phyloP scores from a whole-genome alignment of 37 sponge, comb jelly and placozoan genomes.

The Lycopodina hypogea region DNA sequence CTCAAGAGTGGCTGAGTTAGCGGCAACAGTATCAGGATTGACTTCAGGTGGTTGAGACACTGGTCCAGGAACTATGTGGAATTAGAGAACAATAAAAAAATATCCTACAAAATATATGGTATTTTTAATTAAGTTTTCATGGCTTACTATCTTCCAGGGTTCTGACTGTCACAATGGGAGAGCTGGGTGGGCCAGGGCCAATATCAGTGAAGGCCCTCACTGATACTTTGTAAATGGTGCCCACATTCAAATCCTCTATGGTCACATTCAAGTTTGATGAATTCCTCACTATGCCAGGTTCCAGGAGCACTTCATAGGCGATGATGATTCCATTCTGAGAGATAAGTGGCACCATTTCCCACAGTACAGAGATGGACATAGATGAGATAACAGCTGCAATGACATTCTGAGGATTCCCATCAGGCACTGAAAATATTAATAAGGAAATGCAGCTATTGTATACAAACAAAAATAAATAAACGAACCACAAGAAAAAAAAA shows the following conservation, averaged over 20 bases:
- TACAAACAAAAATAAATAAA: not conserved
- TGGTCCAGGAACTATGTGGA: conserved; percentile 16
- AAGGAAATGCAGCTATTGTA: not conserved
- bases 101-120: not conserved
- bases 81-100: not conserved
- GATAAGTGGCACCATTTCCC: conserved; percentile 12
- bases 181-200: conserved; percentile 22
- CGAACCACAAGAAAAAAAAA: too few relatives aligned
- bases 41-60: conserved; percentile 10
- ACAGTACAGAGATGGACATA: conserved; percentile 12
- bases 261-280: not conserved
- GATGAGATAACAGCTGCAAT: conserved; percentile 1
- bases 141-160: conserved; percentile 7
- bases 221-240: conserved; percentile 22
- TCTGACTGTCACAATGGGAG: not conserved
- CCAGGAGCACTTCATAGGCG: conserved; percentile 9
- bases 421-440: not conserved
- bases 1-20: not conserved
- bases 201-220: conserved; percentile 26
- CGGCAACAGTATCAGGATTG: not conserved
- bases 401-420: not conserved
- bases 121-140: not conserved
- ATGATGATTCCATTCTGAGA: conserved; percentile 38
- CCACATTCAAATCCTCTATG: conserved; percentile 1
- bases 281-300: not conserved